Evolutionary conservation across 2,888 invertebrate species (phyloP), one percentile per base, ranked within the genome.

Genomic region (Corbicula japonica): DNA sequence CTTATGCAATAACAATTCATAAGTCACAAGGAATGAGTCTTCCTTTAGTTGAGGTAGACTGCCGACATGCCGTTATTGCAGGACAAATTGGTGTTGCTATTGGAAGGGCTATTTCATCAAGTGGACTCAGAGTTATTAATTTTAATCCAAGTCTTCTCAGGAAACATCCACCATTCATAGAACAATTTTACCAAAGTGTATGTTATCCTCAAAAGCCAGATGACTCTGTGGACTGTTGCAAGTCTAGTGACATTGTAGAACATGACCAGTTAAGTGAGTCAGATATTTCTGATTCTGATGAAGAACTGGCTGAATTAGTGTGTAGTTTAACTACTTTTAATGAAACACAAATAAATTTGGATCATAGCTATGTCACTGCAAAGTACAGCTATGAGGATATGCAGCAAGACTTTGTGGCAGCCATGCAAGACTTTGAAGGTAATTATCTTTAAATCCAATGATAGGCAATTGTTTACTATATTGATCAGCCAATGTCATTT

Each of bases 11-110:
- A 23, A 71, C 76, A 15, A 71, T 76, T 12, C 66, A 70, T 21
- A 76, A 69, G 50, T 2, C 62, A n/a, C 75, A 75, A 21, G 66
- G 71, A 18, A 69, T 69, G 58, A 65, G 41, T 41, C 26, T 71
- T 2, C 35, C 46, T 18, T 50, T 34, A 32, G 46, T 69, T 35
- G 68, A 46, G 4, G 54, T 75, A 8, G 66, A 75, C 21, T 71
- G 71, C 56, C 44, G 50, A 50, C 23, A 52, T 62, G 71, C 65
- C 34, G 28, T 3, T 44, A 63, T 60, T 35, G 52, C 71, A 26
- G 71, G 76, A 2, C 71, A 76, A 61, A n/a, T 76, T 15, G 71
- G 66, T 5, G 71, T 71, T 8, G 76, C 63, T 28, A 23, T 76
- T 46, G 76, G 76, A 10, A 35, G 66, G 21, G 76, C 71, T 18